phyloP scores from a whole-genome alignment of 2,113 vertebrate genomes.

The Albula glossodonta region DNA sequence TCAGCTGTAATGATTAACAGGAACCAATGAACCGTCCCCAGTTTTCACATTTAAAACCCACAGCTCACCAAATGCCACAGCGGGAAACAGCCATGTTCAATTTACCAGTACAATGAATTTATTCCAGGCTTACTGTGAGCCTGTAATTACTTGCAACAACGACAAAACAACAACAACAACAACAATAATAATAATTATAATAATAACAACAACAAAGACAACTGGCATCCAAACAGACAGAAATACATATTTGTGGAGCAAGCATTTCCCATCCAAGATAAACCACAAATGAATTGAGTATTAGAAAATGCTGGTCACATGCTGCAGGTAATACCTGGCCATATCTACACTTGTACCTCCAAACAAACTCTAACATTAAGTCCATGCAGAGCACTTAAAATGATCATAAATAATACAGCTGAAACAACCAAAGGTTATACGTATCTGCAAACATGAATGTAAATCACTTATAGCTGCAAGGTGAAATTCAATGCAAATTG shows the following conservation, averaged over 20 bases:
- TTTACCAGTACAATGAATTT: conserved; percentile 66
- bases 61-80: conserved; percentile 71
- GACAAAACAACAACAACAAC: background rate
- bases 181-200: background rate
- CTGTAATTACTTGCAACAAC: background rate
- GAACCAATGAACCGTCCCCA: conserved; percentile 69
- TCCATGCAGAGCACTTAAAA: background rate
- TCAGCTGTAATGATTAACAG: conserved; percentile 75
- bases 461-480: conserved; percentile 53
- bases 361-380: background rate
- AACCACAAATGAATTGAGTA: too few species aligned
- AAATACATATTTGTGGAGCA: too few species aligned
- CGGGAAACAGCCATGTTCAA: conserved; percentile 70
- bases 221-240: too few species aligned
- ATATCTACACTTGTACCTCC: background rate
- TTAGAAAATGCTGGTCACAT: too few species aligned
- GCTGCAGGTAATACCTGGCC: background rate
- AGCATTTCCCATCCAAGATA: too few species aligned
- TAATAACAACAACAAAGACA: background rate
- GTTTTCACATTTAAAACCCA: conserved; percentile 71
- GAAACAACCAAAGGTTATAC: conserved; percentile 23
- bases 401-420: conserved; percentile 67
- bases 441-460: conserved; percentile 18
- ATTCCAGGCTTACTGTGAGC: conserved; percentile 53
- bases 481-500: conserved; percentile 73